Conservation (phyloP, 1,140 invertebrate genomes). For the Euura saliciscinereae region DNA sequence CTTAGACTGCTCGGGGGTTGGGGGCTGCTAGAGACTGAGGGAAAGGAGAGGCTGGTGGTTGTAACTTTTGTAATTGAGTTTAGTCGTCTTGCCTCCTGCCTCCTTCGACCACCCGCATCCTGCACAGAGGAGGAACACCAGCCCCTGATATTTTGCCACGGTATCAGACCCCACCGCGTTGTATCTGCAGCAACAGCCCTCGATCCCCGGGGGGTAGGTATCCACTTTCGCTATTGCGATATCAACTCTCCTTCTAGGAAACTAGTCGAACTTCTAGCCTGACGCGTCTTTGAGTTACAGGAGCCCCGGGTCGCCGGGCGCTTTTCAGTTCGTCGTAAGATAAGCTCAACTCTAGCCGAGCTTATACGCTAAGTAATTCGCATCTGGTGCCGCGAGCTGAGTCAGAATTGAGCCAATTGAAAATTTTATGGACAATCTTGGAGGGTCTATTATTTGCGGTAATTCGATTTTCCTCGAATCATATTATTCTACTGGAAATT, state of each 20-base stretch:
- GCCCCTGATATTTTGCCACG: neutral
- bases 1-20: neutral
- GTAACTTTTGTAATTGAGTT: constrained; percentile 58
- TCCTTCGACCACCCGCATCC: neutral
- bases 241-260: neutral
- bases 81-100: constrained; percentile 37
- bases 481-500: too few species aligned
- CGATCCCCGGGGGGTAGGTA: neutral
- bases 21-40: neutral
- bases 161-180: neutral
- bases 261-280: neutral
- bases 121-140: neutral
- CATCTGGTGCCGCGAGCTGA: too few species aligned
- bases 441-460: too few species aligned
- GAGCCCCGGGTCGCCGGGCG: too few species aligned
- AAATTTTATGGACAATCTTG: too few species aligned
- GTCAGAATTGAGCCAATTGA: too few species aligned
- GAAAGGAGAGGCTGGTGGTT: constrained; percentile 27
- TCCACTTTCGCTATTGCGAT: constrained; percentile 5
- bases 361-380: too few species aligned
- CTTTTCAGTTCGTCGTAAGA: too few species aligned
- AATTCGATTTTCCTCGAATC: too few species aligned
- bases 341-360: too few species aligned
- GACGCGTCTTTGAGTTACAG: neutral
- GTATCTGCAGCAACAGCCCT: neutral